Evolutionary conservation across 2,888 invertebrate genomes (phyloP), one percentile per base, ranked within the genome.

Genomic region (Eurytoma adleriae): DNA sequence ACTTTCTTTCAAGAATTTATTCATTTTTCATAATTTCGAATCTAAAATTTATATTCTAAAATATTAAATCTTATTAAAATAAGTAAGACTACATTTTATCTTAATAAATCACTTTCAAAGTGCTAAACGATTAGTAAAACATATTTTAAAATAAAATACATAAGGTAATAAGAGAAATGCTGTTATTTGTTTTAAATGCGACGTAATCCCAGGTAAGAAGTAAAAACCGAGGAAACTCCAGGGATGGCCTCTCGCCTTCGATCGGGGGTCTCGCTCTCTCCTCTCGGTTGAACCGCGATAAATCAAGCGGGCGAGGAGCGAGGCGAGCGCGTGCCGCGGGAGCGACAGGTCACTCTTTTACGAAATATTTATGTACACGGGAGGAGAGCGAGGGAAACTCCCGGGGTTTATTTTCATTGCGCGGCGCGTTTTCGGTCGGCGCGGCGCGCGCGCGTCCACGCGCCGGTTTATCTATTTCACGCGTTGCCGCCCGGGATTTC

Each of bases 291-390:
- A 50, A 30, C 48, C 67, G 78, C 81, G 78, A 81, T 81, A 81
- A 81, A 81, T 81, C 81, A 81, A 66, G 40, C 70, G 62, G n/a
- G 57, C 57, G 50, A 14, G 24, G 50, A 16, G 40, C 27, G 74
- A 13, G 69, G 62, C 59, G 69, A 54, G 52, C 72, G 24, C 66
- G 71, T 57, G 77, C 77, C 62, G 54, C 75, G 30, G 75, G 20
- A 81, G 78, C 81, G 76, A 81, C 81, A 81, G 78, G 79, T 81
- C 76, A 72, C 62, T 79, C 76, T 76, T 81, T 81, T 74, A 78
- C 81, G 57, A 81, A 67, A 78, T 79, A 81, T 79, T 75, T 81
- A 76, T 81, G 76, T 78, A 54, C 48, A 52, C 59, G n/a, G 27
- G 59, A 24, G 10, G 40, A 71, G 56, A 16, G 16, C 24, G 40